Conservation (phyloP, 2,888 invertebrate species). For the Leucophora obtusa region DNA sequence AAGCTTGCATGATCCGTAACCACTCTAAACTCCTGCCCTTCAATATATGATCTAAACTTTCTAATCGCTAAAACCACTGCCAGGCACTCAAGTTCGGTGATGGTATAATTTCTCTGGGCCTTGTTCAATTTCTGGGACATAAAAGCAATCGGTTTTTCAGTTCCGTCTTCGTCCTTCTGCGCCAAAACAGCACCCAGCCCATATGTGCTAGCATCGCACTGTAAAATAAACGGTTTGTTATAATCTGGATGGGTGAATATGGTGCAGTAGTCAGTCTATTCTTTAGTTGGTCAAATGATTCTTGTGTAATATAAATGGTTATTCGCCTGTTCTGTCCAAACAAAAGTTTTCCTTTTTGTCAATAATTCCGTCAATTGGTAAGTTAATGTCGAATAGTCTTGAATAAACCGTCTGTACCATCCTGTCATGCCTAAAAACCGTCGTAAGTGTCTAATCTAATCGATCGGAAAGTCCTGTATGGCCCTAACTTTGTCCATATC, state of each 20-base stretch:
- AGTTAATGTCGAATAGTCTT: conserved; percentile 27
- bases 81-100: too few relatives aligned
- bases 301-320: too few relatives aligned
- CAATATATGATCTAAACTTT: too few relatives aligned
- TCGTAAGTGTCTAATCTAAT: conserved; percentile 25
- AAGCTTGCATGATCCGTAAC: too few relatives aligned
- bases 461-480: neutral
- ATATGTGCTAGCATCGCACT: neutral
- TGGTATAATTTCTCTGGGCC: too few relatives aligned
- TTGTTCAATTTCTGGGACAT: too few relatives aligned
- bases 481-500: conserved; percentile 50
- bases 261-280: too few relatives aligned
- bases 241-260: too few relatives aligned
- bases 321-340: conserved; percentile 40
- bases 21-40: too few relatives aligned
- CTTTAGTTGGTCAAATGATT: neutral
- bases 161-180: neutral
- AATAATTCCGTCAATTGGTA: neutral
- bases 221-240: too few relatives aligned
- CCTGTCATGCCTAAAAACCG: conserved; percentile 27
- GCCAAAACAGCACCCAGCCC: neutral
- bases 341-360: neutral
- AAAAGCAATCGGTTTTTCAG: too few relatives aligned
- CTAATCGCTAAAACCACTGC: too few relatives aligned
- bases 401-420: conserved; percentile 23